A percentile compares a stretch with the other conserved stretches of the same genome.
These are phyloP conservation scores for Sebastes schlegelii DNA, from an alignment of 2,113 vertebrate genomes.

Conservation along the genomic window DNA sequence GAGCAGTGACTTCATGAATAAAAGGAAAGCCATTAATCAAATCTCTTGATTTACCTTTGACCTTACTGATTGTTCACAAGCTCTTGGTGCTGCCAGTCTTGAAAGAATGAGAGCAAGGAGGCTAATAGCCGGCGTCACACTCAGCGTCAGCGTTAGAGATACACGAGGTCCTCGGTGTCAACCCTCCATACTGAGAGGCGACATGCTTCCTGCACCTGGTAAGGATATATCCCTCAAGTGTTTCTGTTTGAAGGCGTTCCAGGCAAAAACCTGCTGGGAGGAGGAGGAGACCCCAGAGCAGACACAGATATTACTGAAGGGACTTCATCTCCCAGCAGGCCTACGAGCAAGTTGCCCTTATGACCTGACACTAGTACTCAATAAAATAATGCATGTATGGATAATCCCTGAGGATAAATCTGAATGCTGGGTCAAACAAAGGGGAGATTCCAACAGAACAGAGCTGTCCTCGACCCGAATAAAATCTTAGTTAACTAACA, in stretches of 20 bases:
- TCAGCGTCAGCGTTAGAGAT: not conserved
- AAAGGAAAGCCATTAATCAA: too few species aligned
- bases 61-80: slow-evolving; percentile 3
- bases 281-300: slow-evolving; percentile 10
- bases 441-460: too few species aligned
- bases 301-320: not conserved
- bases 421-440: too few species aligned
- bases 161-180: not conserved
- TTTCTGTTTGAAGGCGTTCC: not conserved
- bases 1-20: not conserved
- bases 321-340: not conserved
- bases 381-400: too few species aligned
- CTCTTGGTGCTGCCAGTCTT: not conserved
- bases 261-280: not conserved
- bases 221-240: slow-evolving; percentile 7
- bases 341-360: too few species aligned
- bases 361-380: too few species aligned
- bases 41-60: slow-evolving; percentile 30
- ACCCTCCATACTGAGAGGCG: not conserved
- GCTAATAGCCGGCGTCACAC: not conserved
- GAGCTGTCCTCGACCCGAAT: too few species aligned
- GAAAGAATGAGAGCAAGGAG: not conserved
- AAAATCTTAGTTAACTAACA: too few species aligned
- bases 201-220: not conserved
- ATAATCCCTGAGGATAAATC: too few species aligned